phyloP scores from a whole-genome alignment of 37 sponge, comb jelly and placozoan species.

The Cladorhizidae sp. region DNA sequence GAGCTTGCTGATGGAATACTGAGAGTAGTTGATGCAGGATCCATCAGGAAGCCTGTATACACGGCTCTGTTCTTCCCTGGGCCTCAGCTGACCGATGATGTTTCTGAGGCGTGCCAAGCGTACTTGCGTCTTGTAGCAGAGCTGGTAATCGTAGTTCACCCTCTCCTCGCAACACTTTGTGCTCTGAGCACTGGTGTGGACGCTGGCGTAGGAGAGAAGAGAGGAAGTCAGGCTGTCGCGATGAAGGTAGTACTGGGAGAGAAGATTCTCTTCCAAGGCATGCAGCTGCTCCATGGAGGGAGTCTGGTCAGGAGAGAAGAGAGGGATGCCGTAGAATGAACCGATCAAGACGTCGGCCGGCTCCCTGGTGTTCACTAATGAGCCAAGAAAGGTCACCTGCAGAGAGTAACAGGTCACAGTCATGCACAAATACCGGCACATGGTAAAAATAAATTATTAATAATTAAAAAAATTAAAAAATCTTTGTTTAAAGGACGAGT shows the following conservation, averaged over 20 bases:
- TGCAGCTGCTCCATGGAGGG: conserved; percentile 17
- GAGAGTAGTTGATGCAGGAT: neutral
- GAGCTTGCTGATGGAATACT: conserved; percentile 37
- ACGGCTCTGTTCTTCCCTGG: neutral
- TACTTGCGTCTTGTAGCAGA: conserved; percentile 50
- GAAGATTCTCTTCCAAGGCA: conserved; percentile 35
- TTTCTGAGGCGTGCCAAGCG: conserved; percentile 39
- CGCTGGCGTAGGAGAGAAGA: conserved; percentile 17
- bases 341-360: conserved; percentile 58
- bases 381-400: conserved; percentile 64
- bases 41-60: conserved; percentile 8
- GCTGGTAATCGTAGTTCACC: conserved; percentile 20
- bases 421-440: no score
- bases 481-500: no score
- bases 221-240: conserved; percentile 29
- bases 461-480: no score
- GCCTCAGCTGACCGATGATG: conserved; percentile 3
- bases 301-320: conserved; percentile 18
- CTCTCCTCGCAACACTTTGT: conserved; percentile 20
- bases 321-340: conserved; percentile 55
- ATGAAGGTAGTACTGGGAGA: conserved; percentile 35
- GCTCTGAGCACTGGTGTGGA: neutral
- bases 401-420: neutral
- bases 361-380: conserved; percentile 39
- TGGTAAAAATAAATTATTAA: no score